phyloP scores from a whole-genome alignment of 2,113 vertebrate species.

The Crotophaga sulcirostris region DNA sequence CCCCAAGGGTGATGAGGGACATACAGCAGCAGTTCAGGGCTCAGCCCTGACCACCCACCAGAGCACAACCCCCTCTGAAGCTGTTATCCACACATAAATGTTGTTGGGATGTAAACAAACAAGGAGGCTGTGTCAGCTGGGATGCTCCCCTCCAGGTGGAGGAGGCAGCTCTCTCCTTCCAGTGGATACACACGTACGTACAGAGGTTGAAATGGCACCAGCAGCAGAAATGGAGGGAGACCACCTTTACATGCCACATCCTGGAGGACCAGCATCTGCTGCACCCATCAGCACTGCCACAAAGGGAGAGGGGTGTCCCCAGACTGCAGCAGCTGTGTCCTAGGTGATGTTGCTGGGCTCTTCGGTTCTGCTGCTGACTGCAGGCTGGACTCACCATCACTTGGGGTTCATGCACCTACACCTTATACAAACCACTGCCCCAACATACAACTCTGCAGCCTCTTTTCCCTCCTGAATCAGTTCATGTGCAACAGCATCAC shows the following conservation, averaged over 20 bases:
- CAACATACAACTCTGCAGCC: neutral
- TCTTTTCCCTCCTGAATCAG: neutral
- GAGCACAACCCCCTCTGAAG: neutral
- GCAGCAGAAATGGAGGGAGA: neutral
- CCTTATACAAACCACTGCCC: neutral
- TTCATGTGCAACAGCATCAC: neutral
- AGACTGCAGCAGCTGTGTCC: neutral
- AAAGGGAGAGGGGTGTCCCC: neutral
- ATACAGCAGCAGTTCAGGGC: neutral
- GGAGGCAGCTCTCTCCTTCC: neutral
- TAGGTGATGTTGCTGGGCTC: rapidly evolving
- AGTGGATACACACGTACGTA: rapidly evolving
- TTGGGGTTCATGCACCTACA: neutral
- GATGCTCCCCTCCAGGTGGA: neutral
- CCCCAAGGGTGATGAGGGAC: too few species aligned
- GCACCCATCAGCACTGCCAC: neutral
- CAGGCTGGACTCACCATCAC: rapidly evolving
- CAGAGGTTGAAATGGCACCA: neutral
- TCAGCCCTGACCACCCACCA: neutral
- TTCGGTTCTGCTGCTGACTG: neutral
- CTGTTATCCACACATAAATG: rapidly evolving
- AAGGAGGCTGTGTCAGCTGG: neutral
- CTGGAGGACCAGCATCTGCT: neutral
- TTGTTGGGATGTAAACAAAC: neutral
- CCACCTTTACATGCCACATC: rapidly evolving